Evolutionary conservation across 2,797 vertebrate genomes (phyloP).

Genomic region (Coreius guichenoti): DNA sequence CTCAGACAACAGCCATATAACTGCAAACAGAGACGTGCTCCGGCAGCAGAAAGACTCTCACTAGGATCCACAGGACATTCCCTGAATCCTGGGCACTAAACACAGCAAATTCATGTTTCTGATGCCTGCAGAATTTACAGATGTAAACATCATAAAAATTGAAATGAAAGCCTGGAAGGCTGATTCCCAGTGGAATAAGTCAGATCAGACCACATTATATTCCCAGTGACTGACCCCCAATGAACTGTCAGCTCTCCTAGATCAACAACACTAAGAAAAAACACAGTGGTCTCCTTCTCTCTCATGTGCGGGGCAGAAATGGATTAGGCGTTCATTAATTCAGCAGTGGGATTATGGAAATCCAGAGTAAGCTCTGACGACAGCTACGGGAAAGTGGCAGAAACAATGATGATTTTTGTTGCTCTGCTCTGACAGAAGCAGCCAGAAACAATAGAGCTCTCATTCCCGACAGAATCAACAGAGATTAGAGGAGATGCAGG

Average conservation of each 20-base stretch:
- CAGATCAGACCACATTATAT: not conserved
- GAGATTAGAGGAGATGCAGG: conserved; percentile 72
- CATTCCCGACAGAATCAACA: conserved; percentile 75
- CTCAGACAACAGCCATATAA: not conserved
- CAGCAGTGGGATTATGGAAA: conserved; percentile 79
- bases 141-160: not conserved
- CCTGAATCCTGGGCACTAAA: not conserved
- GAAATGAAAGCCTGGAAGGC: conserved; percentile 7
- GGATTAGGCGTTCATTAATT: conserved; percentile 76
- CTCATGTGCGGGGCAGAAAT: conserved; percentile 67
- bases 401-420: conserved; percentile 81
- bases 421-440: conserved; percentile 68
- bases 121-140: not conserved
- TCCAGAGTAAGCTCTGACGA: conserved; percentile 69
- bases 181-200: not conserved
- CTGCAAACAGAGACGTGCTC: not conserved
- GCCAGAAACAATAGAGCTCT: conserved; percentile 74
- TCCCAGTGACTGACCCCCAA: not conserved
- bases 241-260: conserved; percentile 4
- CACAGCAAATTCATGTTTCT: not conserved
- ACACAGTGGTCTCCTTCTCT: conserved; percentile 56
- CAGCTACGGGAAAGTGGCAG: conserved; percentile 59
- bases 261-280: conserved; percentile 28
- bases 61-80: not conserved
- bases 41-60: not conserved